Evolutionary conservation across 2,797 vertebrate genomes (phyloP).

Genomic region (Lepilemur ruficaudatus): DNA sequence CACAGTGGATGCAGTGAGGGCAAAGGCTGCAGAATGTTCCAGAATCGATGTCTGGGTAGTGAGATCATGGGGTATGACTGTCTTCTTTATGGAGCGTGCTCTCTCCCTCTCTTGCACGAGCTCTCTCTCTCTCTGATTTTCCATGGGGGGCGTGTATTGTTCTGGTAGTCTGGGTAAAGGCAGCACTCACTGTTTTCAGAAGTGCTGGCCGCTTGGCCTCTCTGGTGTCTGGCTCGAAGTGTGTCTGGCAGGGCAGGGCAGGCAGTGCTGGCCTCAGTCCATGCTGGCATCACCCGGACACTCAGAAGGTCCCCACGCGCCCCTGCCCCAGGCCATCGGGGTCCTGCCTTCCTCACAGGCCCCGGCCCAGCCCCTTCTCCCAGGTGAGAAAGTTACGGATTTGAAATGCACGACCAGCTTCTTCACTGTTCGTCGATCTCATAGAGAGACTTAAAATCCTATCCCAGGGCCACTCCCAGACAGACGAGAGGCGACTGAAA

Average conservation of each 20-base stretch:
- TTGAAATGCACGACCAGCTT: not conserved
- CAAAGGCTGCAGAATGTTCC: not conserved
- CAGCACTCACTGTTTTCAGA: not conserved
- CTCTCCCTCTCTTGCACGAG: not conserved
- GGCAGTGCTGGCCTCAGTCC: not conserved
- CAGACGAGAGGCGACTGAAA: not conserved
- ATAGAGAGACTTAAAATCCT: not conserved
- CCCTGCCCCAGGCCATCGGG: not conserved
- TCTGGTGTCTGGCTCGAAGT: not conserved
- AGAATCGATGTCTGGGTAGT: not conserved
- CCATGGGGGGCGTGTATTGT: rapidly evolving
- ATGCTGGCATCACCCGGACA: not conserved
- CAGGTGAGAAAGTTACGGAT: not conserved
- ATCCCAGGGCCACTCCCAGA: not conserved
- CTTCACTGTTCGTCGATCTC: not conserved
- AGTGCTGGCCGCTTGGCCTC: not conserved
- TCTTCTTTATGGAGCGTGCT: not conserved
- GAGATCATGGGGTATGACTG: not conserved
- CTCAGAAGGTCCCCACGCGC: not conserved
- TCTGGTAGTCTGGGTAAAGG: not conserved
- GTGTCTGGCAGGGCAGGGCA: not conserved
- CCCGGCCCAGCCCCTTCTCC: not conserved
- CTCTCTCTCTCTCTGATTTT: not conserved
- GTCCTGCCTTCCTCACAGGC: not conserved
- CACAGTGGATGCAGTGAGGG: too few relatives aligned